phyloP scores from a whole-genome alignment of 1,140 invertebrate genomes.

The Cephus cinctus region DNA sequence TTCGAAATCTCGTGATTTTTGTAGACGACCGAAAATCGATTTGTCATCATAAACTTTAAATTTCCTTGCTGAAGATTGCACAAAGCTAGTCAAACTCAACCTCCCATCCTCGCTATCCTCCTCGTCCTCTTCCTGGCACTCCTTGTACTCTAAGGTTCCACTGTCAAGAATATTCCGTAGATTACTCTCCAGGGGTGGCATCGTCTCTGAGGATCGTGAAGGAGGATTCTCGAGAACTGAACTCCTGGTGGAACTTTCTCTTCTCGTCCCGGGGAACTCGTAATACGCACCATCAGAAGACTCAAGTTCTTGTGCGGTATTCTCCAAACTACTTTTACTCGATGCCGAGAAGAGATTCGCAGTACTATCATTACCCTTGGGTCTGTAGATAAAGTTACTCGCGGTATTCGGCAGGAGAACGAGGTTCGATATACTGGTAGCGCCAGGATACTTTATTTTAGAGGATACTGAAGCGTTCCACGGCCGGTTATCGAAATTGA shows the following conservation, averaged over 20 bases:
- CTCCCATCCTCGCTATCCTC: no score
- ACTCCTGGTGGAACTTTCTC: no score
- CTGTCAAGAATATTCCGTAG: conserved; percentile 34
- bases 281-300: no score
- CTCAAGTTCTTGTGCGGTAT: neutral
- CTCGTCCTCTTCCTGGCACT: no score
- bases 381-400: conserved; percentile 43
- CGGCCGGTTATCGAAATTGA: conserved; percentile 18
- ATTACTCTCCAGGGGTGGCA: conserved; percentile 31
- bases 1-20: neutral
- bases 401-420: conserved; percentile 34
- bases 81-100: no score
- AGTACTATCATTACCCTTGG: conserved; percentile 33
- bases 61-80: no score
- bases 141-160: conserved; percentile 4
- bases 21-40: no score
- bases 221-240: no score
- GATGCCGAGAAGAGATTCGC: conserved; percentile 35
- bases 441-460: conserved; percentile 14
- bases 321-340: conserved; percentile 18
- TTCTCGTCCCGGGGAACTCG: no score
- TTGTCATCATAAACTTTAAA: no score
- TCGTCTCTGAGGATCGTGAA: no score
- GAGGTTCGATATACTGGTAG: conserved; percentile 28
- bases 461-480: conserved; percentile 17